Evolutionary conservation across 2,797 vertebrate genomes (phyloP).

Genomic region (Phoeniculus purpureus): DNA sequence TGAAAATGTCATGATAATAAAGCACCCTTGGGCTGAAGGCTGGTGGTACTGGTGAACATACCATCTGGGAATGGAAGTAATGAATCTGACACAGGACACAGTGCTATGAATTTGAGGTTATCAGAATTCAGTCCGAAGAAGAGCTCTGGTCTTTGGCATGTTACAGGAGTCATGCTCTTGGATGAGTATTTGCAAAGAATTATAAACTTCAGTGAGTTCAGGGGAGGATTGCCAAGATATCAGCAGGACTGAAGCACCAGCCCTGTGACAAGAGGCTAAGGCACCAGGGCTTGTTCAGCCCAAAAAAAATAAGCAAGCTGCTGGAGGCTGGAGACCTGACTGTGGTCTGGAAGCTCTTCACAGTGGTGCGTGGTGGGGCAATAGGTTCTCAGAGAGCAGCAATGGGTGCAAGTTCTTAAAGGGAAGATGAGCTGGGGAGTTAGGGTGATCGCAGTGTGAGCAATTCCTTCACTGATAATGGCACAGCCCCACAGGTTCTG

Average conservation of each 20-base stretch:
- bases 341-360: neutral
- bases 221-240: neutral
- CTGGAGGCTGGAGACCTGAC: neutral
- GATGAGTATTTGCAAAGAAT: neutral
- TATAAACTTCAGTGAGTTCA: neutral
- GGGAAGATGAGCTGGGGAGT: no score
- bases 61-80: neutral
- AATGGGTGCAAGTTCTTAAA: neutral
- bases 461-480: neutral
- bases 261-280: neutral
- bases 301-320: neutral
- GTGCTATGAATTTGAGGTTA: rapidly evolving
- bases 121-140: neutral
- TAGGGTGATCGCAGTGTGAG: neutral
- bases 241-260: neutral
- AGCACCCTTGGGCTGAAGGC: neutral
- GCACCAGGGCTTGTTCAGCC: neutral
- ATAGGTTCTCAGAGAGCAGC: neutral
- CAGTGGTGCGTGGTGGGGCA: no score
- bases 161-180: neutral
- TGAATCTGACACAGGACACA: neutral
- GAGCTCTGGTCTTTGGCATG: neutral
- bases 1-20: neutral
- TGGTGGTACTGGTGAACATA: neutral
- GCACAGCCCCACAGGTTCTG: neutral